Evolutionary conservation across 2,113 vertebrate genomes (phyloP).

Genomic region (Oenanthe oenanthe): DNA sequence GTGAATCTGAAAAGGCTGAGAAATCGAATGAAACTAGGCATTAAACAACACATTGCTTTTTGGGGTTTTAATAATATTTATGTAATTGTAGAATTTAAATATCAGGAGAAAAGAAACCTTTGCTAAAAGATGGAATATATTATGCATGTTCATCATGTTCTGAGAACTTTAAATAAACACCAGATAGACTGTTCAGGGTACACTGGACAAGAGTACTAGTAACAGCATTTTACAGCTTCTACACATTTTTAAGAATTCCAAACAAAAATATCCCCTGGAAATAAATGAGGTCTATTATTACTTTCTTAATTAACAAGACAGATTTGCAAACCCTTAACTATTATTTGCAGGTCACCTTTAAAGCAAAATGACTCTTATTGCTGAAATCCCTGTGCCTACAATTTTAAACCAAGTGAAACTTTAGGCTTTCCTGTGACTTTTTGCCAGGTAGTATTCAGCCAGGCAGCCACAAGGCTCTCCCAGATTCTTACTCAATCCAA

Average conservation of each 20-base stretch:
- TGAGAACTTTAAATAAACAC: background rate
- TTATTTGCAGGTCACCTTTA: conserved; percentile 6
- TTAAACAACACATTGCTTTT: background rate
- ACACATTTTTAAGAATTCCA: background rate
- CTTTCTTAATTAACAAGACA: conserved; percentile 5
- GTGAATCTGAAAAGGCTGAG: background rate
- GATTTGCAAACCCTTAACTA: background rate
- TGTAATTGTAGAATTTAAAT: background rate
- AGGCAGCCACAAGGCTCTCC: background rate
- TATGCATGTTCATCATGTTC: background rate
- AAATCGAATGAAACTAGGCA: background rate
- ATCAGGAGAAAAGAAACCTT: background rate
- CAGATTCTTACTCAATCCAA: conserved; percentile 12
- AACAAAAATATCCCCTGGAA: background rate
- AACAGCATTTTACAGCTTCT: background rate
- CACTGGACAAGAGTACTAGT: background rate
- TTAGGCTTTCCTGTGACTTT: background rate
- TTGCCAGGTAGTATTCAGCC: background rate
- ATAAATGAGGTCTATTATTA: background rate
- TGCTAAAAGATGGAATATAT: background rate
- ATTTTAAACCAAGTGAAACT: background rate
- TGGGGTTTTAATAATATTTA: background rate
- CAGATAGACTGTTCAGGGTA: background rate
- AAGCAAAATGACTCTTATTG: background rate
- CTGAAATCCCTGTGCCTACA: conserved; percentile 13